Evolutionary conservation across 2,797 vertebrate genomes (phyloP), one percentile per base, ranked within the genome.

Genomic region (Crenichthys baileyi): DNA sequence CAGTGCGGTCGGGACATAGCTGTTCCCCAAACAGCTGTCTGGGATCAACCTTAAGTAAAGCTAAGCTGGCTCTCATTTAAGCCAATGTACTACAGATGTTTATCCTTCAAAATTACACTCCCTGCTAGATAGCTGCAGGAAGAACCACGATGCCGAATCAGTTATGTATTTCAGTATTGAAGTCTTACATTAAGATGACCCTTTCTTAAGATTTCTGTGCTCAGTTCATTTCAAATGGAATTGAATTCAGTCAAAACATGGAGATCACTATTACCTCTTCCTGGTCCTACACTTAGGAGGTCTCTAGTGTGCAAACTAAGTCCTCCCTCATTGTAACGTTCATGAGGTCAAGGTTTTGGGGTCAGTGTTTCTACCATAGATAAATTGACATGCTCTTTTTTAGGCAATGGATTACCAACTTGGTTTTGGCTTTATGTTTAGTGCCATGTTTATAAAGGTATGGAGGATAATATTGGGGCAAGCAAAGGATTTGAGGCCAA

Each of bases 321-420:
- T 71, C 89, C 89, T 88, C 85, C 79, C 82, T 82, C 77, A 88
- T 91, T 93, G 90, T 91, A 77, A 81, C 89, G 89, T 93, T 93
- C 95, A 94, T 93, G 95, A 95, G 94, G 94, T 95, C 95, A 95
- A 95, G 93, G 93, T 93, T 93, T 91, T 80, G 82, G 91, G 93
- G 93, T 94, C 93, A 93, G 74, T 91, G 90, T 92, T 89, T 90
- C 88, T 93, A 89, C 87, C 90, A 93, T 94, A 94, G 90, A 92
- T 93, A 92, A 95, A 95, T 94, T 93, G 92, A 85, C 78, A 80
- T 89, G 83, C 82, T 92, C 86, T 93, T 89, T 90, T 88, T 79
- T 87, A 75, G 85, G 83, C 92, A 93, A 95, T 93, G 92, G 93
- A 94, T 95, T 95, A 95, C 85, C 31, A 85, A 91, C 83, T 93